Evolutionary conservation across 64 coral and sea anemone genomes (phyloP), one percentile per base, ranked within the genome.

Genomic region (Platygyra sinensis): DNA sequence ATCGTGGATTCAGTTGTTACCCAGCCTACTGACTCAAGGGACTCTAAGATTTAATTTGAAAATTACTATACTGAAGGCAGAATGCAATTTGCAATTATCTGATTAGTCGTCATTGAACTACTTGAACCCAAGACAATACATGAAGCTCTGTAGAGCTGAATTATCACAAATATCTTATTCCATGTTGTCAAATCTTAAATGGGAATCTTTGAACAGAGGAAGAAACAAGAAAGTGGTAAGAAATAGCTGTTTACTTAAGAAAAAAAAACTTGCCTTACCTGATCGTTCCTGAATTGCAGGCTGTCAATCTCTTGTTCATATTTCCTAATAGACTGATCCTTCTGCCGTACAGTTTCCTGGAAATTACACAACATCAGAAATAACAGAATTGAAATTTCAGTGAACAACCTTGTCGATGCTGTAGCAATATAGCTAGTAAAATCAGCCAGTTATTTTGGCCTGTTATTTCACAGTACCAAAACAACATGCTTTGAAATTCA

Each of bases 221-320:
- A 67, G 3, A 57, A 12, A 57, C 10, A 67, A 67, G 17, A 3
- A 8, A 19, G 8, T 67, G 7, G 19, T 22, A 67, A 22, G 24
- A 67, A 19, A 24, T 3, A 18, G 3, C 63, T 24, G 24, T 24
- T 10, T 69, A 25, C 22, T 69, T 25, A 2, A 25, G 33, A 36
- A 20, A 8, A 20, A 8, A 5, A 52, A 55, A 13, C 24, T 50
- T 79, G 20, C 18, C 22, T 54, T 63, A 98, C 97, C 94, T 99
- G 97, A 72, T 96, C 97, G 91, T 99, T 99, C 71, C 97, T 87
- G 31, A 99, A 99, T 88, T 99, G 97, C 62, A 99, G 73, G 59
- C 97, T 99, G 75, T 99, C 97, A 85, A 99, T 90, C 78, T 99
- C 97, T 75, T 99, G 97, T 90, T 99, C 97, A 93, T 96, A 95